Evolutionary conservation across 2,113 vertebrate genomes (phyloP).

Genomic region (Hipposideros armiger): DNA sequence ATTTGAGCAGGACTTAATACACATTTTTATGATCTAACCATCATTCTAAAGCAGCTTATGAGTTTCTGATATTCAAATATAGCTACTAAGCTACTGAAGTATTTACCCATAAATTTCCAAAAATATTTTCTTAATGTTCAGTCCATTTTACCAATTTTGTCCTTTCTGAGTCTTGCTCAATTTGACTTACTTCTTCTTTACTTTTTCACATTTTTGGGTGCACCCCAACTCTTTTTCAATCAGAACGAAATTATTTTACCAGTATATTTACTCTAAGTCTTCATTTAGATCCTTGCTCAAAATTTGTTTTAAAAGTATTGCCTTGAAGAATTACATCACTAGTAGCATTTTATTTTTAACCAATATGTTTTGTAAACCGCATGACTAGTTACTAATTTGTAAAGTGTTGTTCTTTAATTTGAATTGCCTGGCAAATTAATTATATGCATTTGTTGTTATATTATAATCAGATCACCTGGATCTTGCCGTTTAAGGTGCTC

Average conservation of each 20-base stretch:
- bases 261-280: neutral
- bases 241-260: neutral
- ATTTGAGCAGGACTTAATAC: neutral
- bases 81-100: neutral
- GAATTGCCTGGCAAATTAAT: conserved; percentile 18
- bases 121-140: neutral
- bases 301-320: neutral
- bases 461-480: neutral
- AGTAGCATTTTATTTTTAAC: neutral
- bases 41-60: neutral
- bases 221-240: neutral
- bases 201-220: neutral
- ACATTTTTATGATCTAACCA: neutral
- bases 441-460: neutral
- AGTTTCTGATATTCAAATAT: neutral
- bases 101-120: neutral
- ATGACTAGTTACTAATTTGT: conserved; percentile 29
- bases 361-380: neutral
- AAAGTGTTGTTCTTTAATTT: neutral
- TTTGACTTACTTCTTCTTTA: neutral
- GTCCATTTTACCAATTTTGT: neutral
- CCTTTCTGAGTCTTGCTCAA: neutral
- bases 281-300: neutral
- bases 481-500: neutral
- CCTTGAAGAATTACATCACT: conserved; percentile 19